A percentile compares a stretch with the other conserved stretches of the same genome.
These are phyloP conservation scores for Diprion similis DNA, from an alignment of 1,140 invertebrate species.

Conservation along the genomic window DNA sequence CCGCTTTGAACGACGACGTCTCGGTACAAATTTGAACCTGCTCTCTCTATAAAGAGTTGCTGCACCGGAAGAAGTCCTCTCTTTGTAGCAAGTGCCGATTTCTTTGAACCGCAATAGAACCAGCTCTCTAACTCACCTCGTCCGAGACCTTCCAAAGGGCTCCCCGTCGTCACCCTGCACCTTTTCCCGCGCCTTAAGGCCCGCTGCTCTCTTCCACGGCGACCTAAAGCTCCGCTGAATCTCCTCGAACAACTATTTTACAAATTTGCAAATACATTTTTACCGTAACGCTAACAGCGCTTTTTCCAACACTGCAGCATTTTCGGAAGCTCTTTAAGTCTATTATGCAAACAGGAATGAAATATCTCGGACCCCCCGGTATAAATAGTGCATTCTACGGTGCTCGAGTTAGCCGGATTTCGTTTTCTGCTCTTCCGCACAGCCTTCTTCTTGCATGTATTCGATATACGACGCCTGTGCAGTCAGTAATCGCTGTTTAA, in stretches of 20 bases:
- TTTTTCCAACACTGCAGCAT: not conserved
- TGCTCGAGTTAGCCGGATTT: not conserved
- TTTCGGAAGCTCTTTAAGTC: constrained; percentile 4
- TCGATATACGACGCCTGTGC: not conserved
- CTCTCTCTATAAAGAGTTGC: not conserved
- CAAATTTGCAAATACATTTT: not conserved
- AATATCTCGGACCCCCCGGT: not conserved
- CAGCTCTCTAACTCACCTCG: not conserved
- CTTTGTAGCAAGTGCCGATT: constrained; percentile 17
- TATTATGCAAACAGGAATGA: not conserved
- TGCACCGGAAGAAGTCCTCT: not conserved
- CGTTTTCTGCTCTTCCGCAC: not conserved
- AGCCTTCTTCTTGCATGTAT: not conserved
- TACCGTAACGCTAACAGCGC: not conserved
- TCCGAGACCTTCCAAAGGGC: constrained; percentile 1
- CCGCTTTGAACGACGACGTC: not conserved
- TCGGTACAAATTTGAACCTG: not conserved
- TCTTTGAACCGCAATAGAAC: not conserved
- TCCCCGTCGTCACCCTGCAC: not conserved
- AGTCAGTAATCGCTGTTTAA: not conserved
- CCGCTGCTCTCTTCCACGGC: not conserved
- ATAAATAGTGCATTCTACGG: not conserved
- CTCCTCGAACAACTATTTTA: not conserved
- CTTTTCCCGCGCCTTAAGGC: not conserved
- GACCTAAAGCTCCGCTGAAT: not conserved